Conservation (phyloP, 2,888 invertebrate genomes). For the Xestobium rufovillosum region DNA sequence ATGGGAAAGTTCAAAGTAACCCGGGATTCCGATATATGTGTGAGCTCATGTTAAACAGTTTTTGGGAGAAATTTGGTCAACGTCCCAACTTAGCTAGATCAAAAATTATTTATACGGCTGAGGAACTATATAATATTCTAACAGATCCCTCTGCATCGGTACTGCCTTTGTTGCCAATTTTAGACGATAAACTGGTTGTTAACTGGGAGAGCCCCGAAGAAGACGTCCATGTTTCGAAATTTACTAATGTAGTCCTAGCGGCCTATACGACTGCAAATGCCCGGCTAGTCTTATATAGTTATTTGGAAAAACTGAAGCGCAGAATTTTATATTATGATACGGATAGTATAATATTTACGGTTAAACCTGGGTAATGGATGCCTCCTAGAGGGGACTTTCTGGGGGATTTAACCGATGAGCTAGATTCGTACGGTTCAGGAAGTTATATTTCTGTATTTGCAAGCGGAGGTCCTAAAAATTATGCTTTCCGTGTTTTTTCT, state of each 20-base stretch:
- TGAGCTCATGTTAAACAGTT: constrained; percentile 28
- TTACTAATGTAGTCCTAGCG: constrained; percentile 31
- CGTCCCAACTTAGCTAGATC: constrained; percentile 24
- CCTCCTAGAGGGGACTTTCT: constrained; percentile 29
- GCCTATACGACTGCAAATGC: too few relatives aligned
- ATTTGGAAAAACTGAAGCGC: too few relatives aligned
- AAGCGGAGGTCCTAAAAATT: constrained; percentile 33
- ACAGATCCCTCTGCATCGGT: too few relatives aligned
- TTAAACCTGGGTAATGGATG: constrained; percentile 15
- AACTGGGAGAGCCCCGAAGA: too few relatives aligned
- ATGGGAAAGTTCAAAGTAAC: constrained; percentile 22
- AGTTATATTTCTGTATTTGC: constrained; percentile 30
- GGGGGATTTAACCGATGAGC: constrained; percentile 35
- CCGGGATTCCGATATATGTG: constrained; percentile 25
- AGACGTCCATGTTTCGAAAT: constrained; percentile 10
- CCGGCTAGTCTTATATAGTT: constrained; percentile 35
- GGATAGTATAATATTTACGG: constrained; percentile 31
- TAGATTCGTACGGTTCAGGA: constrained; percentile 28
- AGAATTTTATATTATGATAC: too few relatives aligned
- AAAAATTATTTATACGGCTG: too few relatives aligned
- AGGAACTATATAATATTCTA: too few relatives aligned
- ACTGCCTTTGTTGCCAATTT: too few relatives aligned
- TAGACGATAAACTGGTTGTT: too few relatives aligned
- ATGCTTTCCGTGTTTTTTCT: constrained; percentile 26
- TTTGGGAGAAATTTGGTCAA: constrained; percentile 31